Evolutionary conservation across 2,888 invertebrate genomes (phyloP).

Genomic region (Nysson spinosus): DNA sequence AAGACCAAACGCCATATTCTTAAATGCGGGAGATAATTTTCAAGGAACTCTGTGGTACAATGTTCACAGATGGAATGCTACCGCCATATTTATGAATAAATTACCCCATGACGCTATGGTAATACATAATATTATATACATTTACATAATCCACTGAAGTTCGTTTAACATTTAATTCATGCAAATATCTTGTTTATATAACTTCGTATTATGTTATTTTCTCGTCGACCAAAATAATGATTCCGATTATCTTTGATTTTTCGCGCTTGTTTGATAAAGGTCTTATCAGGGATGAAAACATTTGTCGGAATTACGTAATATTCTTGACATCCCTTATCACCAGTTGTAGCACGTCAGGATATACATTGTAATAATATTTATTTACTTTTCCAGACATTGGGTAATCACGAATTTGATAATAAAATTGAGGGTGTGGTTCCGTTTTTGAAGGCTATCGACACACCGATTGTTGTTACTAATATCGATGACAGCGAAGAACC

Average conservation of each 20-base stretch:
- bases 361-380: background rate
- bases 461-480: slow-evolving; percentile 86
- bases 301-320: too few species aligned
- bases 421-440: slow-evolving; percentile 85
- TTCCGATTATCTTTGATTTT: too few species aligned
- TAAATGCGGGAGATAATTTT: slow-evolving; percentile 91
- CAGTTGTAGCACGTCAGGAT: background rate
- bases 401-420: slow-evolving; percentile 93
- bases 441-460: slow-evolving; percentile 82
- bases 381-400: slow-evolving; percentile 83
- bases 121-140: slow-evolving; percentile 69
- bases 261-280: too few species aligned
- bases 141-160: too few species aligned
- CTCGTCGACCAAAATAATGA: too few species aligned
- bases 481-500: slow-evolving; percentile 86
- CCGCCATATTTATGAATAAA: slow-evolving; percentile 86
- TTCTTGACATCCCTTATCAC: too few species aligned
- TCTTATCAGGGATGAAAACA: too few species aligned
- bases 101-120: slow-evolving; percentile 88
- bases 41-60: slow-evolving; percentile 93
- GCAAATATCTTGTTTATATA: too few species aligned
- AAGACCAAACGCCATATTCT: slow-evolving; percentile 82
- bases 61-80: slow-evolving; percentile 85
- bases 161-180: too few species aligned
- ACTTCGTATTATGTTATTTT: too few species aligned